Conservation (phyloP, 2,888 invertebrate genomes). For the Phania funesta region DNA sequence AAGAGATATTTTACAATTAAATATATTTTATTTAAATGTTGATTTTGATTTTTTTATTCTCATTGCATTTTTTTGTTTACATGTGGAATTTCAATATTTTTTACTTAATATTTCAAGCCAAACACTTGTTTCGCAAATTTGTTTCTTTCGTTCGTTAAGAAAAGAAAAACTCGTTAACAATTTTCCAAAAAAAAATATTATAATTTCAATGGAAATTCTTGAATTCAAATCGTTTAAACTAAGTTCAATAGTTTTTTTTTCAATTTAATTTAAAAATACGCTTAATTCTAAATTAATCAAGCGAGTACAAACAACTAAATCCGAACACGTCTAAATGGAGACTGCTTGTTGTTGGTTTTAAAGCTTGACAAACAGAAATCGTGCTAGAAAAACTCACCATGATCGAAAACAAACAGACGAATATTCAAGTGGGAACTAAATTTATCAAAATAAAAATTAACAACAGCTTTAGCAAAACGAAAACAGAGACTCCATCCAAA, state of each 20-base stretch:
- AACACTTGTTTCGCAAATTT: background rate
- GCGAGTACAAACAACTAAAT: conserved; percentile 65
- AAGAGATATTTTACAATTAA: too few species aligned
- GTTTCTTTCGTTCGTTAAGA: background rate
- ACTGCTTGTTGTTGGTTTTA: conserved; percentile 63
- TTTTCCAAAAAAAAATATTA: background rate
- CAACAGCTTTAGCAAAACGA: background rate
- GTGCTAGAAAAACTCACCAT: conserved; percentile 53
- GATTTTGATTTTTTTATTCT: background rate
- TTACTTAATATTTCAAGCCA: background rate
- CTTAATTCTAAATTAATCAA: conserved; percentile 16
- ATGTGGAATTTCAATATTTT: background rate
- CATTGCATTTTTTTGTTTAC: background rate
- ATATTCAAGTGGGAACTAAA: conserved; percentile 63
- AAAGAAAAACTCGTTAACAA: background rate
- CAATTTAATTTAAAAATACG: background rate
- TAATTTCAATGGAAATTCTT: background rate
- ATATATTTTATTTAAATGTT: too few species aligned
- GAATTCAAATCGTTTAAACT: background rate
- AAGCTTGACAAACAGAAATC: conserved; percentile 34
- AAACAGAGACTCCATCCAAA: conserved; percentile 8
- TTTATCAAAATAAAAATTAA: conserved; percentile 10
- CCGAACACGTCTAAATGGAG: conserved; percentile 70
- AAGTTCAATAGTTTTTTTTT: background rate
- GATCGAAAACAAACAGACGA: conserved; percentile 29